These are phyloP conservation scores for Clostera curtula DNA, from an alignment of 2,888 invertebrate species.

Conservation along the genomic window DNA sequence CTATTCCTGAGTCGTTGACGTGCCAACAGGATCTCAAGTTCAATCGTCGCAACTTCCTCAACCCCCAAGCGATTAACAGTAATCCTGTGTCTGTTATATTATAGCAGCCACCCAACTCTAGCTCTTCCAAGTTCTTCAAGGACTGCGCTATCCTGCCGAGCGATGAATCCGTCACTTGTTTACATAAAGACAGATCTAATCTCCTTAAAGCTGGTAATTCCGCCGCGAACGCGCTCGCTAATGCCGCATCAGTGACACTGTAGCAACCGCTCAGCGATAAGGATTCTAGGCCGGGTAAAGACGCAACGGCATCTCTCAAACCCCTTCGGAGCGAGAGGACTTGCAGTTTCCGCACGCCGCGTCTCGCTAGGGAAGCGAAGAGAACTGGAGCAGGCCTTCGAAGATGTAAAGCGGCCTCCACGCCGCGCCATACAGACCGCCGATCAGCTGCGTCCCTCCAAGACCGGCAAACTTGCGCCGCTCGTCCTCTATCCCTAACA, in stretches of 20 bases:
- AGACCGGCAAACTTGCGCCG: conserved; percentile 90
- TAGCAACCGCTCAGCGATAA: conserved; percentile 95
- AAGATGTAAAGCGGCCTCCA: conserved; percentile 92
- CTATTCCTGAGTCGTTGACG: conserved; percentile 92
- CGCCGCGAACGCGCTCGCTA: conserved; percentile 86
- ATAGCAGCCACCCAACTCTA: conserved; percentile 94
- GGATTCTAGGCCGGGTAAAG: conserved; percentile 89
- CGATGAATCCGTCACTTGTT: conserved; percentile 95
- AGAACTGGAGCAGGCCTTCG: conserved; percentile 87
- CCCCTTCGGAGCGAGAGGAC: conserved; percentile 89
- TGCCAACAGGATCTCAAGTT: conserved; percentile 95
- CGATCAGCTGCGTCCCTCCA: conserved; percentile 96
- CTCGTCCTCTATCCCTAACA: conserved; percentile 91
- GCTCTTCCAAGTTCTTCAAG: conserved; percentile 87
- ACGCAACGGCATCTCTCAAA: conserved; percentile 88
- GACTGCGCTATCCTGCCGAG: conserved; percentile 89
- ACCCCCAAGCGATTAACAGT: conserved; percentile 89
- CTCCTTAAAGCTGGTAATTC: conserved; percentile 85
- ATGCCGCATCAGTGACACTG: conserved; percentile 90
- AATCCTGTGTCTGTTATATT: conserved; percentile 93
- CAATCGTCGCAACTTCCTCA: conserved; percentile 87
- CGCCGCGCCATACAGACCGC: conserved; percentile 94
- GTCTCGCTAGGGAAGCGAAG: conserved; percentile 88
- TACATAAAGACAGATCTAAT: conserved; percentile 92
- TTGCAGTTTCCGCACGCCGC: conserved; percentile 92